Conservation (phyloP, 2,888 invertebrate genomes). For the Augochlorella aurata region DNA sequence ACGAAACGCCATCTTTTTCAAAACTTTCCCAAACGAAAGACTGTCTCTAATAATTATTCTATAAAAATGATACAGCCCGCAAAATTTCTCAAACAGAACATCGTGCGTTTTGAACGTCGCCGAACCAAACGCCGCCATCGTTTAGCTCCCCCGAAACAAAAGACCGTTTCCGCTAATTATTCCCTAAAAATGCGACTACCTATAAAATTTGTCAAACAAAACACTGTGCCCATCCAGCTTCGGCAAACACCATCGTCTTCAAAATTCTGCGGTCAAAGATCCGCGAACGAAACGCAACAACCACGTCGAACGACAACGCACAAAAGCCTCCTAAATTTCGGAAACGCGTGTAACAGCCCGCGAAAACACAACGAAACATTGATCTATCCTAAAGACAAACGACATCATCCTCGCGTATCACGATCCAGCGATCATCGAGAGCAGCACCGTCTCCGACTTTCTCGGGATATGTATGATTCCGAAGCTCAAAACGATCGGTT, state of each 20-base stretch:
- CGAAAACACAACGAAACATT: background rate
- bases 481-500: slow-evolving; percentile 46
- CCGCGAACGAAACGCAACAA: background rate
- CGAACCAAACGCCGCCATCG: too few species aligned
- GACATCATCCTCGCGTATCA: slow-evolving; percentile 1
- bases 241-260: background rate
- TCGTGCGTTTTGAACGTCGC: too few species aligned
- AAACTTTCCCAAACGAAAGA: background rate
- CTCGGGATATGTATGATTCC: slow-evolving; percentile 44
- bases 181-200: background rate
- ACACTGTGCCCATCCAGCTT: background rate
- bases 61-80: background rate
- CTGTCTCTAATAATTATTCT: background rate
- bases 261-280: background rate
- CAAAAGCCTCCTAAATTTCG: background rate
- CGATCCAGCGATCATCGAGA: slow-evolving; percentile 4
- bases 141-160: too few species aligned
- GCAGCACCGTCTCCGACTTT: slow-evolving; percentile 23
- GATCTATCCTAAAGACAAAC: slow-evolving; percentile 10
- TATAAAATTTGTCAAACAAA: background rate
- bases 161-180: background rate
- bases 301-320: background rate
- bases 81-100: background rate
- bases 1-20: background rate
- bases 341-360: background rate